Evolutionary conservation across 2,113 vertebrate species (phyloP).

Genomic region (Clinocottus analis): DNA sequence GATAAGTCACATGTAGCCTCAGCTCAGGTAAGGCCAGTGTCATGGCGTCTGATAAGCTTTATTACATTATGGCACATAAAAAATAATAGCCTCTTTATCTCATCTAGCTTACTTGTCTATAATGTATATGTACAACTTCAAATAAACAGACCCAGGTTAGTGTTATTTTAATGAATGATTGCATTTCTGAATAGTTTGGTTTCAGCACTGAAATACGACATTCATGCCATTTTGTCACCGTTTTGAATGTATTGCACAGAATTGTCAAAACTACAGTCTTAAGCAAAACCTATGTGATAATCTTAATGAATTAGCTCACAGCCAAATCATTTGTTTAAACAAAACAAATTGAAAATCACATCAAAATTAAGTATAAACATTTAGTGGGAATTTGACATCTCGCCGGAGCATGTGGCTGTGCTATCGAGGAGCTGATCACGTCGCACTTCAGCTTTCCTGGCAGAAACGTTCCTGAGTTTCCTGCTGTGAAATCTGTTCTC

Average conservation of each 20-base stretch:
- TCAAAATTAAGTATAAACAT: slow-evolving; percentile 3
- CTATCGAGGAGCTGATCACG: slow-evolving; percentile 38
- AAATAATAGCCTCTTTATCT: slow-evolving; percentile 61
- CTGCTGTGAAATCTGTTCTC: slow-evolving; percentile 64
- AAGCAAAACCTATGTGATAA: slow-evolving; percentile 28
- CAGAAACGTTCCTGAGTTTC: slow-evolving; percentile 73
- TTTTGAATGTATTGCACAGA: slow-evolving; percentile 68
- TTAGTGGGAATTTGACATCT: slow-evolving; percentile 24
- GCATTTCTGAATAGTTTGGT: slow-evolving; percentile 69
- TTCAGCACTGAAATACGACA: slow-evolving; percentile 71
- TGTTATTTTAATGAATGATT: slow-evolving; percentile 30
- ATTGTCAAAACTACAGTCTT: slow-evolving; percentile 39
- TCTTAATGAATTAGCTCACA: slow-evolving; percentile 18
- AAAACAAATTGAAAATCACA: not conserved
- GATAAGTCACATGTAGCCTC: slow-evolving; percentile 49
- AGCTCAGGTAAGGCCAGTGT: slow-evolving; percentile 31
- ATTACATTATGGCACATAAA: slow-evolving; percentile 57
- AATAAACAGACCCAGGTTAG: slow-evolving; percentile 30
- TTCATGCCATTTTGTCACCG: slow-evolving; percentile 51
- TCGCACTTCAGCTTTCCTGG: slow-evolving; percentile 58
- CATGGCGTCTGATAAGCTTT: slow-evolving; percentile 5
- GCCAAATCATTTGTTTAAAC: not conserved
- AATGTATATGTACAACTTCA: slow-evolving; percentile 34
- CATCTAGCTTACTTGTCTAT: slow-evolving; percentile 20
- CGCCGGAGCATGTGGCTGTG: slow-evolving; percentile 20